Base-by-base conservation (phyloP, 1,140 invertebrate species). In the Contarinia nasturtii region DNA sequence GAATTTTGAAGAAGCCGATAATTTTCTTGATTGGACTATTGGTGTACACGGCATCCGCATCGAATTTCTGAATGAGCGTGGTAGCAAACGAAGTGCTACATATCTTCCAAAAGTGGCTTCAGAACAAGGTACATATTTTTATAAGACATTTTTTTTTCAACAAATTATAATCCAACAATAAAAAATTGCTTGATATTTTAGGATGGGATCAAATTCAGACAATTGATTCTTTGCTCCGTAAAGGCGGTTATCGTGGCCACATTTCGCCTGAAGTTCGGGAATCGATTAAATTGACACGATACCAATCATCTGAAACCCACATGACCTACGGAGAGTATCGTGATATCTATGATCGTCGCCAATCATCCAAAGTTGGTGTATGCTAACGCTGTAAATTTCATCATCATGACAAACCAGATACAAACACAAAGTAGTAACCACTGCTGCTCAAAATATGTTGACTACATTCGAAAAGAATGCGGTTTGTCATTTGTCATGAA, bases 1-100 rank as follows among this genome's bases (percentile, higher is more conserved):
- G 46, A 60, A 73, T 57, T 99, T 99, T 67, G 95, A 98, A 68
- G 90, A 96, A 61, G 94, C 86, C 1, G 70, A 74, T 41, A 82
- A 97, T 63, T 98, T 91, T 67, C 69, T 93, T 51, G 95, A 98
- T 67, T 99, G 95, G 95, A 83, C 92, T 70, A 76, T 98, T 47
- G 95, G 95, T 15, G 75, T 86, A 36, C 95, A 99, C 68, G 95
- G 95, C 21, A 98, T 99, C 56, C 77, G 94, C 44, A 98, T 98
- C 53, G 93, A 98, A 70, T 99, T 98, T 59, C 67, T 82, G 48
- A 94, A 89, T 66, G 94, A 98, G 58, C 87, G 90, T 57, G 94
- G 94, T 49, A 82, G 82, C 53, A 90, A 91, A 59, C 77, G 90
- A 56, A 96, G 89, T 52, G 94, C 95, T 53, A 98, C 95, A 55